These are phyloP conservation scores for Drosophila biarmipes DNA, from an alignment of 1,140 invertebrate species.

Conservation along the genomic window DNA sequence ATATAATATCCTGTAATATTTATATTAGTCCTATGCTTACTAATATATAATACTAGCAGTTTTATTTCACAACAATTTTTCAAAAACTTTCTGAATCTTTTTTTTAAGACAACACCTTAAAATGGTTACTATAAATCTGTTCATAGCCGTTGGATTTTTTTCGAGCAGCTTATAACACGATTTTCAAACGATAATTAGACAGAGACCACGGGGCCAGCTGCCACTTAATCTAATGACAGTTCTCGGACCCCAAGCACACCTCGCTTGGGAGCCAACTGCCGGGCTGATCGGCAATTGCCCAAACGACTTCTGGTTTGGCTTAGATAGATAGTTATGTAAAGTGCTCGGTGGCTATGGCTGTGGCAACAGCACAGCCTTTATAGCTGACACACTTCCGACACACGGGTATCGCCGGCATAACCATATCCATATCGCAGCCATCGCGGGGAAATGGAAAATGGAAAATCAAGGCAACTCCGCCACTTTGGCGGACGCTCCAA, in stretches of 20 bases:
- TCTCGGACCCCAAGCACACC: slow-evolving; percentile 54
- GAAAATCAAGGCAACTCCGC: slow-evolving; percentile 43
- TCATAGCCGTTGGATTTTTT: slow-evolving; percentile 9
- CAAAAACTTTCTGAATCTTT: no score
- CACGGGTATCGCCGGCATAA: slow-evolving; percentile 17
- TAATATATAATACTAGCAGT: no score
- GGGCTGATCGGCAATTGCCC: slow-evolving; percentile 56
- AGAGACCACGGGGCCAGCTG: slow-evolving; percentile 46
- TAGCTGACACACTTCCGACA: slow-evolving; percentile 76
- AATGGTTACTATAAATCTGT: background rate
- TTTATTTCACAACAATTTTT: no score
- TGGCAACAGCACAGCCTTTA: slow-evolving; percentile 5
- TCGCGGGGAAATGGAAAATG: slow-evolving; percentile 50
- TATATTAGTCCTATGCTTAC: no score
- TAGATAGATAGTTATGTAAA: slow-evolving; percentile 44
- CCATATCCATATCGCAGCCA: slow-evolving; percentile 39
- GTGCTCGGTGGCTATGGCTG: slow-evolving; percentile 32
- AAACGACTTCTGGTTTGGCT: slow-evolving; percentile 76
- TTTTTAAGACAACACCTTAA: background rate
- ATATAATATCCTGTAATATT: no score
- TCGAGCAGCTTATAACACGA: slow-evolving; percentile 65
- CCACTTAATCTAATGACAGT: slow-evolving; percentile 81
- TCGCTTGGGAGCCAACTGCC: slow-evolving; percentile 8
- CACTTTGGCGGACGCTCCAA: slow-evolving; percentile 34
- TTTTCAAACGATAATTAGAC: slow-evolving; percentile 77